phyloP scores from a whole-genome alignment of 2,113 vertebrate species.

The Scytalopus superciliaris region DNA sequence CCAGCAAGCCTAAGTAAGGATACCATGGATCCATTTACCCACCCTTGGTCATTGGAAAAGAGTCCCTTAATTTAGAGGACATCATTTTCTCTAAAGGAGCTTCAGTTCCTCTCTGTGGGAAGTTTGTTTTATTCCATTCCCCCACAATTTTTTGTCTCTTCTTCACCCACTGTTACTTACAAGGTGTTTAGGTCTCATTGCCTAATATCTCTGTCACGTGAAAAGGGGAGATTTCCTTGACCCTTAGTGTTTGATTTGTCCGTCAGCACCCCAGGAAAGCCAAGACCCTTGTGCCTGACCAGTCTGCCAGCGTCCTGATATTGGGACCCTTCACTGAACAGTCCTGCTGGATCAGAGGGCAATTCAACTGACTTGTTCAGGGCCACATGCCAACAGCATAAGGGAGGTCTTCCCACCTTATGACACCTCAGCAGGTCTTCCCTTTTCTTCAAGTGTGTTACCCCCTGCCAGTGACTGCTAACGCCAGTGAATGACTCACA shows the following conservation, averaged over 20 bases:
- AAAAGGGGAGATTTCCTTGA: neutral
- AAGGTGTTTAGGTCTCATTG: neutral
- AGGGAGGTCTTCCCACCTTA: neutral
- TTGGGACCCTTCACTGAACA: neutral
- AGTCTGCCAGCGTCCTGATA: neutral
- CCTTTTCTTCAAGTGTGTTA: neutral
- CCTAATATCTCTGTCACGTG: neutral
- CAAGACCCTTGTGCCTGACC: neutral
- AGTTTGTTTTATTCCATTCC: neutral
- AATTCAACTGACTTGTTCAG: neutral
- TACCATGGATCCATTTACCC: neutral
- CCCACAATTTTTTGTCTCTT: neutral
- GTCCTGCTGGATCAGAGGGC: neutral
- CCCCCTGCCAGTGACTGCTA: neutral
- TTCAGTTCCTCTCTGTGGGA: neutral
- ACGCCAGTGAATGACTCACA: neutral
- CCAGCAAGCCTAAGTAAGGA: neutral
- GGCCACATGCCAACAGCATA: neutral
- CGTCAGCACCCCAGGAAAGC: neutral
- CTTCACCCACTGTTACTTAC: neutral
- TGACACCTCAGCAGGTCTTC: neutral
- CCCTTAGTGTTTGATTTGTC: neutral
- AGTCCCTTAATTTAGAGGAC: neutral
- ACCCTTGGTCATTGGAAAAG: neutral
- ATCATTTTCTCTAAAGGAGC: neutral